Evolutionary conservation across 2,113 vertebrate species (phyloP), one percentile per base, ranked within the genome.

Genomic region (Galbula dea): DNA sequence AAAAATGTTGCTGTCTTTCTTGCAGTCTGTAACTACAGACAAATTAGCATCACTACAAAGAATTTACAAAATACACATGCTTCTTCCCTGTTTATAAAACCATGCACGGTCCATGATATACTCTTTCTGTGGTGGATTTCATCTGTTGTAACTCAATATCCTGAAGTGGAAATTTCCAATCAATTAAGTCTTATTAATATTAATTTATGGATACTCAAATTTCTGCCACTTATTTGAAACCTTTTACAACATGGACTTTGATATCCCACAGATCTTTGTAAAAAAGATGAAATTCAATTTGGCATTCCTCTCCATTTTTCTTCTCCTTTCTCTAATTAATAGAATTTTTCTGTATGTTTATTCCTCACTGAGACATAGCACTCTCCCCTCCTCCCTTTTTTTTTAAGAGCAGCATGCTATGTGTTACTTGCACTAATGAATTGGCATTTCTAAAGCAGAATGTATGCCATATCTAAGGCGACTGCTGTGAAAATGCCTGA

Each of bases 401-500:
- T 90, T 81, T 84, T 23, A 78, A 83, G 62, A 62, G 37, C 87
- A 85, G 68, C 36, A 29, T 48, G 68, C 69, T 95, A 80, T 2
- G 46, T 97, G 95, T 85, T 96, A 86, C 62, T 57, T 58, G 83
- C 2, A 1, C 68, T 96, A 96, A 96, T 94, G 93, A 96, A 95
- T 86, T 95, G 86, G 77, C 86, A 95, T 95, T 96, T 96, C 88
- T 94, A 78, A 85, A 89, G 85, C 80, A 93, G 54, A 86, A 77
- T 91, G 63, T 91, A 90, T 84, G 86, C 85, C 12, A 32, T 80
- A 90, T 81, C 96, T 94, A 92, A 97, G 94, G 94, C 19, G 51
- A 95, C 94, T 90, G 79, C 96, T 96, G 87, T 93, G 93, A 95
- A 96, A 97, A 96, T 93, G 85, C 58, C 83, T 62, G 86, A 89